Evolutionary conservation across 2,113 vertebrate genomes (phyloP).

Genomic region (Andinoacara biseriatus): DNA sequence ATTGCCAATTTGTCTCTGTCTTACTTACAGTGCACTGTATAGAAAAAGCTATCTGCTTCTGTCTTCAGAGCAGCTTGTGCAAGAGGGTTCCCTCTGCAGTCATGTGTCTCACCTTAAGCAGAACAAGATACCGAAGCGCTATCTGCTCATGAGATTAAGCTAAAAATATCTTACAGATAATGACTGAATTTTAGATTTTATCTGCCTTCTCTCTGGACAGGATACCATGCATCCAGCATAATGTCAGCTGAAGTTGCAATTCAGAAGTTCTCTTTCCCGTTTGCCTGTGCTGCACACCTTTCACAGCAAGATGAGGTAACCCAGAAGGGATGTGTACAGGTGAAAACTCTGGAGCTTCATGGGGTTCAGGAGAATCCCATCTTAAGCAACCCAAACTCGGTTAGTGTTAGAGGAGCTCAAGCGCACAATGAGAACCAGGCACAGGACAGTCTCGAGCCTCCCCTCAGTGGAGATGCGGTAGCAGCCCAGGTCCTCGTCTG

Average conservation of each 20-base stretch:
- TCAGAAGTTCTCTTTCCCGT: conserved; percentile 76
- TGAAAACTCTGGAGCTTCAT: conserved; percentile 30
- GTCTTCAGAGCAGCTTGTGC: not conserved
- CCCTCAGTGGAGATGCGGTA: not conserved
- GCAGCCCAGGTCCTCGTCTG: not conserved
- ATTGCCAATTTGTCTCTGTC: conserved; percentile 74
- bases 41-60: conserved; percentile 15
- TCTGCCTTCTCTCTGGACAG: conserved; percentile 35
- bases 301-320: conserved; percentile 39
- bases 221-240: conserved; percentile 59
- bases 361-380: conserved; percentile 32
- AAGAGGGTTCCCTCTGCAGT: not conserved
- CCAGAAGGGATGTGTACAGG: conserved; percentile 46
- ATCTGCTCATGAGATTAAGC: not conserved
- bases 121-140: not conserved
- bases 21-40: conserved; percentile 3
- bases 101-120: conserved; percentile 6
- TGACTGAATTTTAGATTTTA: conserved; percentile 23
- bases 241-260: conserved; percentile 72
- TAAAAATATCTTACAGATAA: not conserved
- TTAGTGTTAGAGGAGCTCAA: conserved; percentile 3
- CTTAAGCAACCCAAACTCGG: not conserved
- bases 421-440: conserved; percentile 14
- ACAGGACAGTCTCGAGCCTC: conserved; percentile 8
- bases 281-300: conserved; percentile 45